Conservation (phyloP, 2,113 vertebrate species). For the Austrofundulus limnaeus region DNA sequence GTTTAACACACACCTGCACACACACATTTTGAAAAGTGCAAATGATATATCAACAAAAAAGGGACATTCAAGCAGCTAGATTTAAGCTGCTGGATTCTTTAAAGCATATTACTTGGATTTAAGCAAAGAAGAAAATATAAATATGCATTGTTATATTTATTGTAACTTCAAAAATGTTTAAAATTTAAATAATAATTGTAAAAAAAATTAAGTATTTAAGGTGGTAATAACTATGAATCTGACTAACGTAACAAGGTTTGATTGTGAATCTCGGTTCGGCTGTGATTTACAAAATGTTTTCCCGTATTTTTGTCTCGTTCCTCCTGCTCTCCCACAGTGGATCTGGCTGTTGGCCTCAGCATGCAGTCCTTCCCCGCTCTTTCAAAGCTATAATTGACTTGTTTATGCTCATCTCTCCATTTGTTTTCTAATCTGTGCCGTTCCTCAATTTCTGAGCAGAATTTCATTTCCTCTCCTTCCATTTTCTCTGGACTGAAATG, state of each 20-base stretch:
- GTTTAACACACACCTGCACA: constrained; percentile 17
- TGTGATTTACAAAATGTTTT: not conserved
- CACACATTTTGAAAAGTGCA: too few species aligned
- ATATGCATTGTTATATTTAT: too few species aligned
- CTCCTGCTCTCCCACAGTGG: not conserved
- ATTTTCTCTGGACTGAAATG: not conserved
- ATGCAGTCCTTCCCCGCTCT: not conserved
- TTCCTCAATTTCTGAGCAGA: not conserved
- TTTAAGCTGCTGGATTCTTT: too few species aligned
- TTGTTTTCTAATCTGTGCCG: constrained; percentile 27
- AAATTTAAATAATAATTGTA: too few species aligned
- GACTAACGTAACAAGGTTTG: not conserved
- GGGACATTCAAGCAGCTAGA: constrained; percentile 20
- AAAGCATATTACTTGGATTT: too few species aligned
- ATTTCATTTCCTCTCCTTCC: constrained; percentile 31
- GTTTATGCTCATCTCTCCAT: not conserved
- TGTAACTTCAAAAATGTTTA: too few species aligned
- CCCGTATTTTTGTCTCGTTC: not conserved
- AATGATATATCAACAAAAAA: too few species aligned
- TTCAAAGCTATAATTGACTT: constrained; percentile 6
- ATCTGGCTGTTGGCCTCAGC: constrained; percentile 13
- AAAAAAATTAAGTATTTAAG: too few species aligned
- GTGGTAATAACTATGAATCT: too few species aligned
- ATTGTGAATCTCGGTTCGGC: not conserved
- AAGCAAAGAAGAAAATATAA: too few species aligned